Evolutionary conservation across 1,140 invertebrate genomes (phyloP).

Genomic region (Pachypeltis micranthus): DNA sequence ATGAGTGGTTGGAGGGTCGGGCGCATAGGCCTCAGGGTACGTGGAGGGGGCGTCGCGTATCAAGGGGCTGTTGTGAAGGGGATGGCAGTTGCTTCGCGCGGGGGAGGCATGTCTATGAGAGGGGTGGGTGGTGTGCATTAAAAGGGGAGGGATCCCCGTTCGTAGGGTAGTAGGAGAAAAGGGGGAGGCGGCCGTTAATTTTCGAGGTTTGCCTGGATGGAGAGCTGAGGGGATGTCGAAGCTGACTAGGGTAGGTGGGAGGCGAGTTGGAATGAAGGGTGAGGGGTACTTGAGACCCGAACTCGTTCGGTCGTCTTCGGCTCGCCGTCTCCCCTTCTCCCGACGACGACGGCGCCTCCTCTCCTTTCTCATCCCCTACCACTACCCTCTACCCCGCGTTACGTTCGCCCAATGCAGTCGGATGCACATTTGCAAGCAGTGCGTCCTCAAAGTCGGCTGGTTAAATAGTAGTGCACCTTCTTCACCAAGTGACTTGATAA

Average conservation of each 20-base stretch:
- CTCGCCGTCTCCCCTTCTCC: background rate
- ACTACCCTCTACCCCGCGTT: too few relatives aligned
- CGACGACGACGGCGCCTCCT: background rate
- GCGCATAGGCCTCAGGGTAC: too few relatives aligned
- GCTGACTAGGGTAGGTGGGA: background rate
- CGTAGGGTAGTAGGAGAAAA: conserved; percentile 1
- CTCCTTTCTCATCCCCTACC: background rate
- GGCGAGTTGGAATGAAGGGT: background rate
- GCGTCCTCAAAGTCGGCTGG: conserved; percentile 5
- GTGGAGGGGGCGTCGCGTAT: too few relatives aligned
- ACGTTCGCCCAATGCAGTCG: conserved; percentile 3
- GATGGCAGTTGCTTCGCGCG: too few relatives aligned
- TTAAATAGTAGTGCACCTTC: background rate
- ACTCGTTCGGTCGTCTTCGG: conserved; percentile 1
- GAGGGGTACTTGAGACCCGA: background rate
- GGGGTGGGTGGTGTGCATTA: background rate
- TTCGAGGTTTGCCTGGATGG: background rate
- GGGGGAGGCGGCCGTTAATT: background rate
- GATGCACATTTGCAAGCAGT: conserved; percentile 9
- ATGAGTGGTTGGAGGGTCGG: too few relatives aligned
- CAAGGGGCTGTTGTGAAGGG: too few relatives aligned
- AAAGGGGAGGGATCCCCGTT: background rate
- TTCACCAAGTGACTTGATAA: conserved; percentile 1
- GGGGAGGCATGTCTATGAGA: background rate
- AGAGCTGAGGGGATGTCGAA: background rate